These are phyloP conservation scores for Rhogogaster chlorosoma DNA, from an alignment of 2,888 invertebrate genomes.

Conservation along the genomic window DNA sequence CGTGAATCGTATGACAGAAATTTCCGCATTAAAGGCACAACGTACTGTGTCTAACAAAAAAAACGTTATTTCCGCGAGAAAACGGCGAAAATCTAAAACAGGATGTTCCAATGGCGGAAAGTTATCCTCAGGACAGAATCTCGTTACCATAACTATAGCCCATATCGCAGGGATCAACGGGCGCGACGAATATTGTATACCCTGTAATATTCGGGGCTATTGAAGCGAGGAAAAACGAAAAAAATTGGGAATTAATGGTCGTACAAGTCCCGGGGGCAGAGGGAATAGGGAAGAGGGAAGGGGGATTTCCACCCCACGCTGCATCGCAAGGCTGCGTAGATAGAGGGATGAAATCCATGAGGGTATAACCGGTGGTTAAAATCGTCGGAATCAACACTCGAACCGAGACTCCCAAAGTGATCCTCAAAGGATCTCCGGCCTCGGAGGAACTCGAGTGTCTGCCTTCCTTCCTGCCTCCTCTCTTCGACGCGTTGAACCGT, in stretches of 20 bases:
- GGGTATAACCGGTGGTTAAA: constrained; percentile 17
- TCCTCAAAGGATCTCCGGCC: constrained; percentile 35
- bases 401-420: constrained; percentile 27
- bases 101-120: too few relatives aligned
- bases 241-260: background rate
- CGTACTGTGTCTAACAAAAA: too few relatives aligned
- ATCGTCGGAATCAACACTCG: constrained; percentile 42
- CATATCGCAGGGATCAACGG: background rate
- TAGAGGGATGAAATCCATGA: background rate
- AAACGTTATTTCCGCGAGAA: too few relatives aligned
- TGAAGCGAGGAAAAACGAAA: background rate
- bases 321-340: background rate
- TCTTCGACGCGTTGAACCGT: constrained; percentile 50
- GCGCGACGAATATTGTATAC: background rate
- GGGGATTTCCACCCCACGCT: too few relatives aligned
- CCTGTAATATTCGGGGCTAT: background rate
- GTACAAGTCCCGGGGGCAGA: background rate
- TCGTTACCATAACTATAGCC: background rate
- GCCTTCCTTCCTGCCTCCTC: constrained; percentile 32
- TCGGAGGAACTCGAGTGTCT: background rate
- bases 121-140: background rate
- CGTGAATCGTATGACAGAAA: too few relatives aligned
- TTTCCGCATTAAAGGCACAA: too few relatives aligned
- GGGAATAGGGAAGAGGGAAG: background rate
- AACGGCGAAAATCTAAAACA: too few relatives aligned